Conservation (phyloP, 2,113 vertebrate genomes). For the Melospiza georgiana region DNA sequence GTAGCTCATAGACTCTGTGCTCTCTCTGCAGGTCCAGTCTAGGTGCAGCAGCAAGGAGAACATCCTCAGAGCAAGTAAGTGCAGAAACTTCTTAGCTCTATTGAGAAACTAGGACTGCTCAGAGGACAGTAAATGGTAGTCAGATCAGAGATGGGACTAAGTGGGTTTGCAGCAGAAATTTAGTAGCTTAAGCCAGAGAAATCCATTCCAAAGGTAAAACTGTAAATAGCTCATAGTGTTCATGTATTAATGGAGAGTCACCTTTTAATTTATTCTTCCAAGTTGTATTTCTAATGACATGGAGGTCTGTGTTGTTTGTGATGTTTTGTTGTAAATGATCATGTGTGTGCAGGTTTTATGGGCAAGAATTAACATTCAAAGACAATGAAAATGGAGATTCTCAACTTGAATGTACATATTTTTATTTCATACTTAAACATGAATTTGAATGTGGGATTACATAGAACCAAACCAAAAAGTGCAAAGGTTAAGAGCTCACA, state of each 20-base stretch:
- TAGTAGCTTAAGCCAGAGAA: not conserved
- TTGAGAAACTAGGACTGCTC: not conserved
- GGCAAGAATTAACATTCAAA: not conserved
- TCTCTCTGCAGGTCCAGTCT: conserved; percentile 93
- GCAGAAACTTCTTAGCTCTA: not conserved
- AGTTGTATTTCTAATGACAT: not conserved
- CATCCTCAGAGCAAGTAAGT: conserved; percentile 99
- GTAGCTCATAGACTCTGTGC: conserved; percentile 70
- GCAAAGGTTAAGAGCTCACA: not conserved
- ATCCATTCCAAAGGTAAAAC: not conserved
- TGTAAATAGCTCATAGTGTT: not conserved
- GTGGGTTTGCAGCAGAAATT: not conserved
- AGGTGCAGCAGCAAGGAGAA: conserved; percentile 99
- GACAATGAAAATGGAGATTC: not conserved
- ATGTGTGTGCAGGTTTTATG: not conserved
- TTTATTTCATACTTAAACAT: not conserved
- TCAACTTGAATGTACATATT: not conserved
- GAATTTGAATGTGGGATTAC: not conserved
- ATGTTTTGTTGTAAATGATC: not conserved
- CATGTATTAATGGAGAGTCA: not conserved
- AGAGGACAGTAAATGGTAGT: not conserved
- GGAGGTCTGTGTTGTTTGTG: not conserved
- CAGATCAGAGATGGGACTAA: not conserved
- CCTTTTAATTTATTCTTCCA: not conserved
- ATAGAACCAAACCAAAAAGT: not conserved